phyloP scores from a whole-genome alignment of 2,888 invertebrate genomes.

The Terebella lapidaria region DNA sequence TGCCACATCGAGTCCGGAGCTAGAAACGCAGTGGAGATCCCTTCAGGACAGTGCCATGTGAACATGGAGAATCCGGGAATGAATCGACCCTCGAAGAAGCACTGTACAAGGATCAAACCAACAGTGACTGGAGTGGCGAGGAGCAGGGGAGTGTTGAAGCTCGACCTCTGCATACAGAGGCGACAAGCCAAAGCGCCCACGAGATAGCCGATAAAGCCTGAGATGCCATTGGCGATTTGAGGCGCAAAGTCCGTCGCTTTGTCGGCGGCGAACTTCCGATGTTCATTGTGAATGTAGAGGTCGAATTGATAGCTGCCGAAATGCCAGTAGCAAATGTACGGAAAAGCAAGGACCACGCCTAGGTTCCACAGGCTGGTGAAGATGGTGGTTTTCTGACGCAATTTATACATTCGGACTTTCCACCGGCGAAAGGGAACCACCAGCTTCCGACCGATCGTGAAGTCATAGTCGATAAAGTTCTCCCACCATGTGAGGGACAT shows the following conservation, averaged over 20 bases:
- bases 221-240: constrained; percentile 17
- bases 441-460: background rate
- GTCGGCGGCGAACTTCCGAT: background rate
- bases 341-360: constrained; percentile 31
- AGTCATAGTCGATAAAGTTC: constrained; percentile 62
- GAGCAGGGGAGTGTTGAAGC: constrained; percentile 54
- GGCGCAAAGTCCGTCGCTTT: background rate
- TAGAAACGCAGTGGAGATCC: no score
- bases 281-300: constrained; percentile 1
- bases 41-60: background rate
- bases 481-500: constrained; percentile 81
- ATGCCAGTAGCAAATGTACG: constrained; percentile 5
- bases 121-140: constrained; percentile 47
- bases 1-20: background rate
- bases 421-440: constrained; percentile 7
- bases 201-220: constrained; percentile 54
- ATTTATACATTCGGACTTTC: constrained; percentile 32
- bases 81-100: background rate
- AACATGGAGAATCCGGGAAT: background rate
- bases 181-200: constrained; percentile 58
- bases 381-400: constrained; percentile 34
- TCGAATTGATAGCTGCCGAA: constrained; percentile 6
- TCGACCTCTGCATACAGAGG: constrained; percentile 55
- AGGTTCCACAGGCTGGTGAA: constrained; percentile 38
- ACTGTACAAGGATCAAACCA: constrained; percentile 8